Percentiles rank a stretch among this genome's conserved stretches.
These are phyloP conservation scores for Elmis aenea DNA, from an alignment of 2,888 invertebrate genomes.

Conservation along the genomic window DNA sequence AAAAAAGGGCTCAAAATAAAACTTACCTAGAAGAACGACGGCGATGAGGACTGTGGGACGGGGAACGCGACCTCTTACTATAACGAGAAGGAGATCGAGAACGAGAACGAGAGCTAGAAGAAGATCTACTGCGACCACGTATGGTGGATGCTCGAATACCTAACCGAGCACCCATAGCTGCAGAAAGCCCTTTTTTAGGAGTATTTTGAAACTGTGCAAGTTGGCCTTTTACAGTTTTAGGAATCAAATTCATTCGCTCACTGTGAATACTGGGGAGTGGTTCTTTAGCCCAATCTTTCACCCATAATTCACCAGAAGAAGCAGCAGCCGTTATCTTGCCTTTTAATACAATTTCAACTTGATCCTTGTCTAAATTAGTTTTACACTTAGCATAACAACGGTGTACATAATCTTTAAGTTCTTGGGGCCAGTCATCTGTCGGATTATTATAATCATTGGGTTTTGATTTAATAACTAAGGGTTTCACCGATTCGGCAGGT, in stretches of 20 bases:
- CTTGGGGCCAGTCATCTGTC: constrained; percentile 72
- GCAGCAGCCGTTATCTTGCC: constrained; percentile 90
- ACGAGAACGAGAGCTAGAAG: constrained; percentile 40
- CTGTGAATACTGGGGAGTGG: constrained; percentile 85
- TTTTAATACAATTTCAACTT: constrained; percentile 90
- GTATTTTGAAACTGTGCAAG: constrained; percentile 57
- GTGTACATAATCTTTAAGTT: constrained; percentile 80
- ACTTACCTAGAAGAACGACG: constrained; percentile 40
- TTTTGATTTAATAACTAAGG: constrained; percentile 29
- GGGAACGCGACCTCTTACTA: constrained; percentile 40
- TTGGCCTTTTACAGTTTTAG: constrained; percentile 56
- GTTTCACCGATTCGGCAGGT: constrained; percentile 38
- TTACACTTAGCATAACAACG: constrained; percentile 89
- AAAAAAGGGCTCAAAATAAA: too few relatives aligned
- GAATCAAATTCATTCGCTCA: constrained; percentile 64
- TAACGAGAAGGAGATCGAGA: constrained; percentile 32
- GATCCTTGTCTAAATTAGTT: constrained; percentile 84
- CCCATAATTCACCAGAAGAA: constrained; percentile 79
- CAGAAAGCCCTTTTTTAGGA: constrained; percentile 49
- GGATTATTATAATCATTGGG: constrained; percentile 51
- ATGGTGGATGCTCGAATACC: constrained; percentile 50
- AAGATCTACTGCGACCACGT: constrained; percentile 40
- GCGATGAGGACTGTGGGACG: constrained; percentile 39
- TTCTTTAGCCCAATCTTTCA: constrained; percentile 92
- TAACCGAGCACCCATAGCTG: constrained; percentile 55